Base-by-base conservation (phyloP, 2,113 vertebrate species). In the Baryphthengus martii region DNA sequence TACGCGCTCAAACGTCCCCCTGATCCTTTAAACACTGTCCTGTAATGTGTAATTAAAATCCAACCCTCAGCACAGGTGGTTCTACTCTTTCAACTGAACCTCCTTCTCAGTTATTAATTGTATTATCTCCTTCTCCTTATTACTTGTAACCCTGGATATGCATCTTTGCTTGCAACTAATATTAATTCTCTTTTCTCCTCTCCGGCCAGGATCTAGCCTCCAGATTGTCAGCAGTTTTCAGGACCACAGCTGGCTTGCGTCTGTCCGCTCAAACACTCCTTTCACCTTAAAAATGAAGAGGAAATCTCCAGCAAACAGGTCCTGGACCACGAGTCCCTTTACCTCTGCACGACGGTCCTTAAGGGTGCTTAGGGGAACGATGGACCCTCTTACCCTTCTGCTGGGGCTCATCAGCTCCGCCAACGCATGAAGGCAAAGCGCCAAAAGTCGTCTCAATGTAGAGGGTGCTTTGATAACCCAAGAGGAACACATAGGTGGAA, bases 311-410 rank as follows among this genome's bases (percentile, higher is more conserved):
- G 39, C 16, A 33, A 31, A n/a, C 33, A 52, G 24, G n/a, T 4
- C 44, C n/a, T 68, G 49, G 7, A 58, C 19, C 61, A 53, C 33
- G 55, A 35, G 18, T 37, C 35, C 12, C 61, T 25, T 23, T 29
- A 58, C 39, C 55, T n/a, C 59, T 10, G 25, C 5, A 3, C 0
- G 3, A 75, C 37, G n/a, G 8, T 40, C 2, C 0, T 10, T 10
- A 73, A 67, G 47, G 83, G 81, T 26, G 55, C 67, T 82, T 9
- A 28, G 17, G 49, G 88, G 52, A 67, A 56, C 5, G 3, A 55
- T 6, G n/a, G 77, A 65, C 72, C 74, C n/a, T 92, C 49, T 68
- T 13, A 33, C 24, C 44, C 49, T 79, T n/a, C 82, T 72, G 74
- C 56, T 50, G 8, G 28, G 79, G 75, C 67, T 67, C 44, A 63